Evolutionary conservation across 1,140 invertebrate species (phyloP).

Genomic region (Gonioctena quinquepunctata): DNA sequence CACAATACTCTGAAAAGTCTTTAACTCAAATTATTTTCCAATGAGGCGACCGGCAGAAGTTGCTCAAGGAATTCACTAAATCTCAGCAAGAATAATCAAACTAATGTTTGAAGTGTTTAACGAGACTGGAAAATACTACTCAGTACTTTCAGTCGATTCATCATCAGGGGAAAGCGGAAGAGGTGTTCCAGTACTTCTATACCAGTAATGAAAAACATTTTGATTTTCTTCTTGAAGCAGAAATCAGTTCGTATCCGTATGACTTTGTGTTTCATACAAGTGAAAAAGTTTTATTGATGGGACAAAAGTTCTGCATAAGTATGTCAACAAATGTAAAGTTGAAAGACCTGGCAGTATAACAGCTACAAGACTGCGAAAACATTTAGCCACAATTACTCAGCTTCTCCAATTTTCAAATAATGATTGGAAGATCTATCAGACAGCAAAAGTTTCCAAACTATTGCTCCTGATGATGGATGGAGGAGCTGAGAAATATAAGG

Average conservation of each 20-base stretch:
- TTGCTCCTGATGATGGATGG: constrained; percentile 13
- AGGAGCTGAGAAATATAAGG: constrained; percentile 13
- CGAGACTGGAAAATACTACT: constrained; percentile 22
- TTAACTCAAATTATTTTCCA: constrained; percentile 29
- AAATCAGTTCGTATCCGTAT: neutral
- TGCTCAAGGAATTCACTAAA: constrained; percentile 17
- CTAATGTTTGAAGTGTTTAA: constrained; percentile 26
- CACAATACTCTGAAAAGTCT: constrained; percentile 36
- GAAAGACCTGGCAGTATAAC: too few species aligned
- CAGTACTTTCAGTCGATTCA: constrained; percentile 24
- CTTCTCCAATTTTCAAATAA: constrained; percentile 17
- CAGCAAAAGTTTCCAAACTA: constrained; percentile 20
- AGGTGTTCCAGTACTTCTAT: constrained; percentile 28
- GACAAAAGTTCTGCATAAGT: constrained; percentile 14
- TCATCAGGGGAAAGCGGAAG: constrained; percentile 31
- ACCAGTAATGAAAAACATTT: neutral
- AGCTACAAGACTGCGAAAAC: constrained; percentile 45
- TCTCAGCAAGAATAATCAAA: too few species aligned
- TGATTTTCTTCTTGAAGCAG: neutral
- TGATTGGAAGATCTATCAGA: constrained; percentile 10
- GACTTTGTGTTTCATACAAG: neutral
- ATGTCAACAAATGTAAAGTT: constrained; percentile 13
- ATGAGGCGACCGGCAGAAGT: constrained; percentile 17
- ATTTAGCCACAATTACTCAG: constrained; percentile 42
- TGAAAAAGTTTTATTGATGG: constrained; percentile 7